A percentile compares a stretch with the other conserved stretches of the same genome.
phyloP scores from a whole-genome alignment of 2,113 vertebrate species.

The Tachycineta bicolor region DNA sequence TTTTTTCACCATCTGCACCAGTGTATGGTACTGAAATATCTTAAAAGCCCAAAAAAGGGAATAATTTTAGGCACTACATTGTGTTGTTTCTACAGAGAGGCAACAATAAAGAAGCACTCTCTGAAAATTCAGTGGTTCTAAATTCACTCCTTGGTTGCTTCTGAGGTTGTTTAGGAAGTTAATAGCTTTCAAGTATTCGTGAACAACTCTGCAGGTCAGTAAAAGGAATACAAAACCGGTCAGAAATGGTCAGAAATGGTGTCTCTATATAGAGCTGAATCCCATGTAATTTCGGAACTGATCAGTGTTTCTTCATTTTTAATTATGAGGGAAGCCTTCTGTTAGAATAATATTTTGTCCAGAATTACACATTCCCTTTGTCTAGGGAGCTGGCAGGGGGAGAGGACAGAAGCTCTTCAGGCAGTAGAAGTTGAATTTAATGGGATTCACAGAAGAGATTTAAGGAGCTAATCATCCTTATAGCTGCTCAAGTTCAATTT shows the following conservation, averaged over 20 bases:
- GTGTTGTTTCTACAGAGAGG: not conserved
- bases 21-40: not conserved
- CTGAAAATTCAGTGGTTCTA: not conserved
- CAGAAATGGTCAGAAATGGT: not conserved
- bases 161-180: not conserved
- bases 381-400: not conserved
- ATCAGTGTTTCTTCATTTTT: not conserved
- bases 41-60: not conserved
- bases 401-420: not conserved
- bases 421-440: constrained; percentile 15
- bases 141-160: not conserved
- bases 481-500: constrained; percentile 44
- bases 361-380: not conserved
- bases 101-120: not conserved
- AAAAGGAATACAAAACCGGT: not conserved
- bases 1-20: not conserved
- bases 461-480: constrained; percentile 47
- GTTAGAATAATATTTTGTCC: not conserved
- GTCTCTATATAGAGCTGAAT: not conserved
- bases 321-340: not conserved
- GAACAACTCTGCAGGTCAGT: not conserved
- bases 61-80: not conserved
- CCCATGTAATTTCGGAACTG: not conserved
- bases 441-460: constrained; percentile 42
- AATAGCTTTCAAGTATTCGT: not conserved